These are phyloP conservation scores for Drosophila leonis DNA, from an alignment of 2,888 invertebrate genomes.

Conservation along the genomic window DNA sequence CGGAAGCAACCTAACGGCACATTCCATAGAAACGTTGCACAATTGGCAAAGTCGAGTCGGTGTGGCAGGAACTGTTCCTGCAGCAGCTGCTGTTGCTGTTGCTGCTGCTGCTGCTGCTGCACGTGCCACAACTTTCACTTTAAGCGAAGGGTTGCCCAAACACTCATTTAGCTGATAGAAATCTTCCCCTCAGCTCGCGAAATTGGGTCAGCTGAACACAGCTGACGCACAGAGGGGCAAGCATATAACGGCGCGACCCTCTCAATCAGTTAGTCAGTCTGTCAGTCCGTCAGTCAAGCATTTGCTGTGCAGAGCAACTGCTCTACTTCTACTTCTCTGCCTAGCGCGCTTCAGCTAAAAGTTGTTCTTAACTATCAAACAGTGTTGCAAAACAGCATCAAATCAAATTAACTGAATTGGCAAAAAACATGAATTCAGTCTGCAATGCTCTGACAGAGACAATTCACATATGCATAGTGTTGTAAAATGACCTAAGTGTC, in stretches of 20 bases:
- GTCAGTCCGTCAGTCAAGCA: conserved; percentile 1
- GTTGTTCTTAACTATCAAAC: not conserved
- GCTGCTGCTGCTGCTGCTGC: conserved; percentile 25
- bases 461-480: not conserved
- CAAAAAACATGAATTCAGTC: no score
- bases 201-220: conserved; percentile 47
- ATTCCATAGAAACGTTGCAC: conserved; percentile 28
- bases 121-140: conserved; percentile 59
- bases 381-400: not conserved
- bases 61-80: conserved; percentile 27
- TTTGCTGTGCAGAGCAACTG: not conserved
- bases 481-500: not conserved
- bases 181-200: conserved; percentile 56
- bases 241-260: conserved; percentile 14
- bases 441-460: no score
- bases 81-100: conserved; percentile 24
- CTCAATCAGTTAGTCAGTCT: not conserved
- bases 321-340: not conserved
- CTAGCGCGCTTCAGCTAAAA: not conserved
- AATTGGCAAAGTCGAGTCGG: conserved; percentile 8
- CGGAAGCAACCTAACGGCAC: conserved; percentile 52
- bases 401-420: not conserved
- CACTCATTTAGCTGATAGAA: conserved; percentile 67
- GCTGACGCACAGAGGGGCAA: conserved; percentile 31
- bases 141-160: conserved; percentile 49